Base-by-base conservation (phyloP, 1,140 invertebrate genomes). In the Papilio polytes region DNA sequence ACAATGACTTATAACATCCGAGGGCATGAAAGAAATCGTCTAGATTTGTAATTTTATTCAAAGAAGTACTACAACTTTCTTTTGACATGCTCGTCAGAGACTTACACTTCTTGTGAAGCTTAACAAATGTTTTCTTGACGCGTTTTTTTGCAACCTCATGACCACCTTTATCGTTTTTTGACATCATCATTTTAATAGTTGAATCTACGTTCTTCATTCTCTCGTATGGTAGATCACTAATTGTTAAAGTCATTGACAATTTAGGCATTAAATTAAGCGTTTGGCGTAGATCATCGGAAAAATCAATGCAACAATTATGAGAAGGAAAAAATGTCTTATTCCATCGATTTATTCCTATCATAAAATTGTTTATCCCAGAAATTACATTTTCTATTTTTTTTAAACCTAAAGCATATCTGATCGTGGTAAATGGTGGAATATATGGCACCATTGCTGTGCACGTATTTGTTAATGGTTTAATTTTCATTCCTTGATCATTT, bases 61-160 rank as follows among this genome's bases (percentile, higher is more conserved):
- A 80, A 46, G 85, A 76, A 4, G 85, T 90, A 73, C 22, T 82
- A 46, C 66, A 81, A 74, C 81, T 87, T 80, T 87, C 87, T 66
- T 74, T 77, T 3, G 80, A 79, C 78, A 91, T 86, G 36, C 84
- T 89, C 1, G 92, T 87, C 53, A 87, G 89, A 0, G 92, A 93
- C 80, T 93, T 93, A 72, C 90, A 93, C 88, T 93, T 93, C 79
- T 85, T 93, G 74, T 90, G 90, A 46, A 91, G 84, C 78, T 80
- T 90, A n/a, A 88, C 81, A 74, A 85, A 93, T 78, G 80, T 80
- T 80, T 84, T 90, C 81, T 80, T 87, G 70, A 77, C 80, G 13
- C 53, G 73, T 85, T 90, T 84, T 80, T 86, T 80, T 59, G 63
- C 46, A 59, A 22, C 6, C 70, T 81, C 72, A 66, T 73, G 48